Percentiles rank a stretch among this genome's conserved stretches.
Evolutionary conservation across 2,888 invertebrate species (phyloP).

Genomic region (Trichopoda pennipes): DNA sequence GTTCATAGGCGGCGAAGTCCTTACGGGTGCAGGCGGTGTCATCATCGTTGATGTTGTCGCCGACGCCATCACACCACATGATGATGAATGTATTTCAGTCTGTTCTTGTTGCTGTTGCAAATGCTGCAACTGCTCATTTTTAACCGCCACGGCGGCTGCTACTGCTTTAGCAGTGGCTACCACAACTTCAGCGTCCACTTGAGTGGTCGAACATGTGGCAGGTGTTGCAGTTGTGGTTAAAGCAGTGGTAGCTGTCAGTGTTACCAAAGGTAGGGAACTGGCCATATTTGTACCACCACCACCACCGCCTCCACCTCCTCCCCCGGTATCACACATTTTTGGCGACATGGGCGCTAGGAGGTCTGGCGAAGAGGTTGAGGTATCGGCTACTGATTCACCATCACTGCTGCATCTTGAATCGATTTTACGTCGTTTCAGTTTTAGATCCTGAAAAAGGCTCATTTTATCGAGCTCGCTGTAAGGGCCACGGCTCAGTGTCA

Average conservation of each 20-base stretch:
- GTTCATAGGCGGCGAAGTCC: constrained; percentile 71
- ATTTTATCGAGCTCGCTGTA: constrained; percentile 97
- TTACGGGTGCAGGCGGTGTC: constrained; percentile 75
- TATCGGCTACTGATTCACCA: constrained; percentile 97
- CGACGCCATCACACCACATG: constrained; percentile 74
- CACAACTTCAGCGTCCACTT: constrained; percentile 66
- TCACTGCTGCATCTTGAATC: constrained; percentile 98
- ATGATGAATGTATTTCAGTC: constrained; percentile 79
- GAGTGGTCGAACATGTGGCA: constrained; percentile 68
- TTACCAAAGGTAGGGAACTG: constrained; percentile 71
- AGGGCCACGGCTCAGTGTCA: constrained; percentile 98
- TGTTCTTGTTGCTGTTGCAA: constrained; percentile 73
- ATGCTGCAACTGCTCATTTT: constrained; percentile 66
- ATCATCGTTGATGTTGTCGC: constrained; percentile 78
- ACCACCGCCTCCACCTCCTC: constrained; percentile 62
- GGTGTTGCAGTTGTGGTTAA: constrained; percentile 71
- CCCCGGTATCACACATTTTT: constrained; percentile 84
- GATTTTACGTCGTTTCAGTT: constrained; percentile 98
- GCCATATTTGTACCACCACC: constrained; percentile 58
- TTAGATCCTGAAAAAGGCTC: constrained; percentile 99
- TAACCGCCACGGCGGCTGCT: constrained; percentile 63
- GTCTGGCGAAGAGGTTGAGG: constrained; percentile 95
- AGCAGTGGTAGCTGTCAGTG: constrained; percentile 72
- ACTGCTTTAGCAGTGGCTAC: constrained; percentile 69
- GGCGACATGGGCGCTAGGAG: constrained; percentile 91